Base-by-base conservation (phyloP, 1,140 invertebrate species). In the Antheraea pernyi region DNA sequence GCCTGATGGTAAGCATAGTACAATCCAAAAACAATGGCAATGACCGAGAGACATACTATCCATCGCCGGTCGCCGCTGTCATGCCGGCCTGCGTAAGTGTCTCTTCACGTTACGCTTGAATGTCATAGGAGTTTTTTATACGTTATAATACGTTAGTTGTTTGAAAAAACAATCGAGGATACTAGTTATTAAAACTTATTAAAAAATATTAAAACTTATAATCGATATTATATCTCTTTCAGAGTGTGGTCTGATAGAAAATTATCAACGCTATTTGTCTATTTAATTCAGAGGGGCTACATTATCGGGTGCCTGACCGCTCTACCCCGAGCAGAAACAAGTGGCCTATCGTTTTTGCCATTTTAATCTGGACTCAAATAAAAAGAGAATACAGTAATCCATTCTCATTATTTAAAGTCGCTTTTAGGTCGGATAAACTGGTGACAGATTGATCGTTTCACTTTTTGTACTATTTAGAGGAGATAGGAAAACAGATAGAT, bases 321-420 rank as follows among this genome's bases (percentile, higher is more conserved):
- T 80, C 73, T 76, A 65, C 65, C 69, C 11, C 63, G 37, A 70
- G 71, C 76, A 84, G 84, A 83, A 86, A 82, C 79, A 81, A 78
- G 67, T 37, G 61, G 76, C 72, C 76, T 75, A 74, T 65, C 71
- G 84, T 86, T 86, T 84, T 84, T 84, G 77, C 76, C 67, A 59
- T 65, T 73, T 76, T 86, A 84, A 83, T 84, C 77, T 83, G 76
- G 69, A 72, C 68, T 70, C 71, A 80, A 53, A 79, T 79, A 84
- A 84, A 84, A 84, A 81, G 72, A 68, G 74, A 75, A 79, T 80
- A 79, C 76, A 78, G 74, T 82, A 78, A 83, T 83, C 76, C 79
- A 84, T 84, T 84, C 79, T 81, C 81, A 79, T 84, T 84, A 84
- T 84, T 84, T 84, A 84, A 75, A 79, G 76, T 78, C 74, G 77